A percentile compares a stretch with the other conserved stretches of the same genome.
Evolutionary conservation across 92 coral and sea anemone species (phyloP).

Genomic region (Epizoanthus fatuus): DNA sequence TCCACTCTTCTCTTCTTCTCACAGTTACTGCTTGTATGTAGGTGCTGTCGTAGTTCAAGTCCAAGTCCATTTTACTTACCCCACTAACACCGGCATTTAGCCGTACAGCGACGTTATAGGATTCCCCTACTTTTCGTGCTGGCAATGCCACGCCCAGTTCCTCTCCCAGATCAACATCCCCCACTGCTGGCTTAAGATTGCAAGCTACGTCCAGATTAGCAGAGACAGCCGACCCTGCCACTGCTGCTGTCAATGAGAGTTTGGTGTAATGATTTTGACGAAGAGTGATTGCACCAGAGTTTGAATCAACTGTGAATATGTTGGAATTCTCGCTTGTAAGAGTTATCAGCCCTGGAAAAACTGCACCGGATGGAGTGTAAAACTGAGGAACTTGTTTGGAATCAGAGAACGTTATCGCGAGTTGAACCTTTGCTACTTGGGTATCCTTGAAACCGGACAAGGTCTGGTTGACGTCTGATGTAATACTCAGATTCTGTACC

Average conservation of each 20-base stretch:
- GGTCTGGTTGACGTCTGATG: constrained; percentile 45
- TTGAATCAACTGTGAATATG: constrained; percentile 55
- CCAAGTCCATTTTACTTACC: constrained; percentile 40
- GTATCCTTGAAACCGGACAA: constrained; percentile 62
- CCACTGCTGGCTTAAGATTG: constrained; percentile 55
- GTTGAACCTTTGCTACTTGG: constrained; percentile 51
- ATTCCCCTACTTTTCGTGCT: constrained; percentile 33
- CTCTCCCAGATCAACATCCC: constrained; percentile 64
- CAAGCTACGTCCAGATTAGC: constrained; percentile 41
- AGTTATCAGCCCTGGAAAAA: constrained; percentile 63
- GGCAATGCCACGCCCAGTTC: constrained; percentile 52
- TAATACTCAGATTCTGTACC: constrained; percentile 24
- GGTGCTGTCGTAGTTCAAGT: constrained; percentile 37
- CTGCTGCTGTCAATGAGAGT: constrained; percentile 54
- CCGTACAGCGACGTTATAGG: constrained; percentile 36
- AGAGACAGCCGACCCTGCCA: constrained; percentile 48
- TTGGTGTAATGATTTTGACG: constrained; percentile 51
- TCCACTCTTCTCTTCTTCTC: constrained; percentile 40
- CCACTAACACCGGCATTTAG: constrained; percentile 55
- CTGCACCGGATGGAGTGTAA: constrained; percentile 34
- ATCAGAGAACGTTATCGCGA: constrained; percentile 51
- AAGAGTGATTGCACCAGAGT: constrained; percentile 60
- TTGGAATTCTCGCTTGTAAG: constrained; percentile 48
- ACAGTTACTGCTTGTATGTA: constrained; percentile 38
- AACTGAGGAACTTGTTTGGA: constrained; percentile 49